These are phyloP conservation scores for Mola mola DNA, from an alignment of 2,113 vertebrate species.

Conservation along the genomic window DNA sequence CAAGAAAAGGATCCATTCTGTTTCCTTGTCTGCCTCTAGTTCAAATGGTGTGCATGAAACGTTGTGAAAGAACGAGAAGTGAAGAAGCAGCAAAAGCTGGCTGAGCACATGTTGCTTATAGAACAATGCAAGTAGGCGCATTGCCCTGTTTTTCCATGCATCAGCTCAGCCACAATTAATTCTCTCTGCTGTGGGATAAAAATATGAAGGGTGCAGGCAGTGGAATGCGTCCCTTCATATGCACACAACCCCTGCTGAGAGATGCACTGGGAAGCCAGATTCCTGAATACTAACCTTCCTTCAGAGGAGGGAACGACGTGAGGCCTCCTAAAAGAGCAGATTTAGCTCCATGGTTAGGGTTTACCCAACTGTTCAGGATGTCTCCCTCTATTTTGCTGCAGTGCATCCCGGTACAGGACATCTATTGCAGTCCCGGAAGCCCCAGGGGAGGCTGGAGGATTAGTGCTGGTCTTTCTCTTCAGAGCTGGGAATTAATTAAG, in stretches of 20 bases:
- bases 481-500: conserved; percentile 84
- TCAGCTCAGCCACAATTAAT: conserved; percentile 47
- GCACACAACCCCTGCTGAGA: conserved; percentile 3
- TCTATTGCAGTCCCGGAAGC: conserved; percentile 59
- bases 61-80: conserved; percentile 35
- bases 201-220: background rate
- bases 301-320: conserved; percentile 39
- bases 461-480: conserved; percentile 73
- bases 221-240: background rate
- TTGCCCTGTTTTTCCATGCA: conserved; percentile 22
- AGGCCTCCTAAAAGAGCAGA: conserved; percentile 51
- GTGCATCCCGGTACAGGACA: conserved; percentile 69
- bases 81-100: conserved; percentile 44
- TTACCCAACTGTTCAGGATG: conserved; percentile 38
- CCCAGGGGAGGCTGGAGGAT: conserved; percentile 71
- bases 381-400: conserved; percentile 61
- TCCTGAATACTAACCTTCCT: conserved; percentile 39
- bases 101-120: conserved; percentile 51
- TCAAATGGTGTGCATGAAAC: conserved; percentile 50
- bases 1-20: conserved; percentile 41
- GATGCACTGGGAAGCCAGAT: conserved; percentile 22
- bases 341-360: conserved; percentile 70
- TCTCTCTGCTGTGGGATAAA: conserved; percentile 35
- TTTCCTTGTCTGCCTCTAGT: conserved; percentile 41
- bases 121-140: conserved; percentile 31